Percentiles rank a stretch among this genome's conserved stretches.
Evolutionary conservation across 2,888 invertebrate genomes (phyloP).

Genomic region (Nemotelus pantherinus): DNA sequence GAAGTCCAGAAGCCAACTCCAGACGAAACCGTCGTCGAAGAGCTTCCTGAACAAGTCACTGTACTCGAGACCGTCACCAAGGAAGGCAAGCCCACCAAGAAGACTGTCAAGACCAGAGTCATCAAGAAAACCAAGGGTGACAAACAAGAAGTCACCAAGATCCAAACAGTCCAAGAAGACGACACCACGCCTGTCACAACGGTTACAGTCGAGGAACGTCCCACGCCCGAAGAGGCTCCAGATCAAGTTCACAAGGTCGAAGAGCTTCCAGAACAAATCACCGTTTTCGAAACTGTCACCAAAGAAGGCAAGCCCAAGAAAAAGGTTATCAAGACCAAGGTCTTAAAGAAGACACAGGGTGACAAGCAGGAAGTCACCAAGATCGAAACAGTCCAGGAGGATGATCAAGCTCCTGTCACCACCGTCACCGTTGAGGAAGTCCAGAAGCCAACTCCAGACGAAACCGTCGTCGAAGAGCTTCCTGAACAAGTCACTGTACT

Average conservation of each 20-base stretch:
- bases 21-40: constrained; percentile 52
- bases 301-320: constrained; percentile 55
- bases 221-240: constrained; percentile 47
- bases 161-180: constrained; percentile 59
- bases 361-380: constrained; percentile 62
- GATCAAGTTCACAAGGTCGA: constrained; percentile 52
- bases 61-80: constrained; percentile 55
- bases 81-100: constrained; percentile 44
- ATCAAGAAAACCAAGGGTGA: constrained; percentile 56
- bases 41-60: constrained; percentile 59
- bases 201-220: constrained; percentile 52
- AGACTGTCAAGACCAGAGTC: constrained; percentile 55
- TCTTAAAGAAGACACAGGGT: constrained; percentile 59
- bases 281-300: constrained; percentile 61
- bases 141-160: constrained; percentile 53
- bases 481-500: constrained; percentile 60
- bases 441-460: constrained; percentile 51
- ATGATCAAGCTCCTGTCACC: constrained; percentile 62
- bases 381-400: constrained; percentile 63
- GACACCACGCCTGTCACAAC: constrained; percentile 59
- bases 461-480: constrained; percentile 58
- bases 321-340: constrained; percentile 56
- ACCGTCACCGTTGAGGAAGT: constrained; percentile 55
- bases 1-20: constrained; percentile 56
- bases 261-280: constrained; percentile 52